phyloP scores from a whole-genome alignment of 2,888 invertebrate species.

The Chesias legatella region DNA sequence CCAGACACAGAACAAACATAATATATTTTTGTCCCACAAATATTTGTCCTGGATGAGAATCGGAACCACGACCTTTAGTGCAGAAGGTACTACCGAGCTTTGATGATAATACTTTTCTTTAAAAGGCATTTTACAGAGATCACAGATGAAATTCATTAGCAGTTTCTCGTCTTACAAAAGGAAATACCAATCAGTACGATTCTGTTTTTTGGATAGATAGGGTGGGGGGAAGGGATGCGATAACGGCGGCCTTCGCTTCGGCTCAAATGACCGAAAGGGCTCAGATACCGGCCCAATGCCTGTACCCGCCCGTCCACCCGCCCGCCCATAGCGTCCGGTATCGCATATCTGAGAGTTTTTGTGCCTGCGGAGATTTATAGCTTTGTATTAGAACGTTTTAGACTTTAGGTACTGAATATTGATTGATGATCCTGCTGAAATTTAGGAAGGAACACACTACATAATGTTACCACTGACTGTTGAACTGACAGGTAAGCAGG shows the following conservation, averaged over 20 bases:
- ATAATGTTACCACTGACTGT: no score
- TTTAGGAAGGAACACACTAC: no score
- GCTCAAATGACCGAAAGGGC: conserved; percentile 8
- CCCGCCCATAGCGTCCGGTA: no score
- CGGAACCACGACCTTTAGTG: no score
- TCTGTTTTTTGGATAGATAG: conserved; percentile 2
- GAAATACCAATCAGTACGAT: background rate
- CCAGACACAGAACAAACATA: no score
- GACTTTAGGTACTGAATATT: no score
- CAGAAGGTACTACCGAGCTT: background rate
- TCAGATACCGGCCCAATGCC: conserved; percentile 1
- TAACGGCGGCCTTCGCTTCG: background rate
- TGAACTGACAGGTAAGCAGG: no score
- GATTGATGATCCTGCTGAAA: no score
- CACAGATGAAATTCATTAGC: conserved; percentile 5
- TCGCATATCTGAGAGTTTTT: conserved; percentile 2
- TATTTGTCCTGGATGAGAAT: no score
- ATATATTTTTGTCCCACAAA: no score
- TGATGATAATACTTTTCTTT: background rate
- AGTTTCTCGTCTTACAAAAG: conserved; percentile 7
- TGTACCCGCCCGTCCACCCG: no score
- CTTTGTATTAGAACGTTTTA: no score
- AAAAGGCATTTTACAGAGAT: background rate
- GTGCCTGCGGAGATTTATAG: background rate
- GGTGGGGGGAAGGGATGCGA: background rate